Evolutionary conservation across 2,797 vertebrate genomes (phyloP), one percentile per base, ranked within the genome.

Genomic region (Cossypha heuglini): DNA sequence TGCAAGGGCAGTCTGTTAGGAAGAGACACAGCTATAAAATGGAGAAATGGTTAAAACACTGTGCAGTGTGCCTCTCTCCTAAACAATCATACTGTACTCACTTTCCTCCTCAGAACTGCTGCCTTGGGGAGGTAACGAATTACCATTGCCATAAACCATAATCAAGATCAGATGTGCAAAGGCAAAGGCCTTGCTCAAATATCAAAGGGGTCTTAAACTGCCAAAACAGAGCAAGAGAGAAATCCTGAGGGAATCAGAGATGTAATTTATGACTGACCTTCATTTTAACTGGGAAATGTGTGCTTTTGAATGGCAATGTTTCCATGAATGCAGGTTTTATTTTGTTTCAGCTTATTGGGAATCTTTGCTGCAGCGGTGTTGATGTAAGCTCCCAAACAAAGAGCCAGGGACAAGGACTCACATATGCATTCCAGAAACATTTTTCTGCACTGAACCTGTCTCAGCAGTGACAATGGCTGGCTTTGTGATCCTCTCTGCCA

Each of bases 111-210:
- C 77, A 78, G 67, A 78, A 58, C 17, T 75, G 64, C 48, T 86
- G 93, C 84, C 87, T 88, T 81, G 63, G 93, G 94, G 95, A 95
- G 91, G 82, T 94, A 78, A 88, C 43, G 82, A 94, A 92, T 95
- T 86, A 69, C 64, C 33, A 42, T 57, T 49, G 80, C 90, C 46
- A 85, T 92, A 88, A 94, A 71, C 40, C 0, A 0, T 95, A 88
- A 96, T 96, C 63, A 84, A 25, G 75, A 88, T 97, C 97, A 97
- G 92, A 95, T 95, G 94, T 92, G 81, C 71, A 57, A 67, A 83
- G 76, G 68, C 80, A 95, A 95, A 78, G 77, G 80, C 94, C 85
- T 83, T 43, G 49, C 91, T 97, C 95, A 90, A 76, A 94, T 95
- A 95, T 96, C 96, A 96, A 96, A 95, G 83, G 45, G 49, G 40